These are phyloP conservation scores for Colaptes auratus DNA, from an alignment of 2,113 vertebrate genomes.

Conservation along the genomic window DNA sequence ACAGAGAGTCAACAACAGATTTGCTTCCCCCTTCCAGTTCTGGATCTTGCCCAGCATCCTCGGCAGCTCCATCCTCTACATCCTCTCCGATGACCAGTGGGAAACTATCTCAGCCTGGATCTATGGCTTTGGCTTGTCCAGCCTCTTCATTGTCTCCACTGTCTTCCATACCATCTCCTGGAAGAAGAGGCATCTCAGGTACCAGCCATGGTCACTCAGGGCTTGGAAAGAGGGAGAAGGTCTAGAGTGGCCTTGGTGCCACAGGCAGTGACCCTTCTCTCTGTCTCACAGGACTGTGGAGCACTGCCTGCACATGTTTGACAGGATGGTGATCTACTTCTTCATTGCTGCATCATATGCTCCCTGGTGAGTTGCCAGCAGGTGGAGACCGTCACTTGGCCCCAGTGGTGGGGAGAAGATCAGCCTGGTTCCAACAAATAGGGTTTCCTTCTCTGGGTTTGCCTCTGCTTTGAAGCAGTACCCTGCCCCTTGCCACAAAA, in stretches of 20 bases:
- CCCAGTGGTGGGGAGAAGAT: not conserved
- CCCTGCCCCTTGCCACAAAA: not conserved
- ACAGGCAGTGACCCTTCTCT: not conserved
- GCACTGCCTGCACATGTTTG: slow-evolving; percentile 92
- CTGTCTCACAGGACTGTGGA: slow-evolving; percentile 80
- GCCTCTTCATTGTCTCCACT: slow-evolving; percentile 95
- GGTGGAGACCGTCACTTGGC: not conserved
- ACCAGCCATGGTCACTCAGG: not conserved
- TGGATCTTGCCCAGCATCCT: slow-evolving; percentile 95
- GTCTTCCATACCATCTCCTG: slow-evolving; percentile 94
- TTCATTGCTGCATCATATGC: slow-evolving; percentile 92
- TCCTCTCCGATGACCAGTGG: slow-evolving; percentile 91
- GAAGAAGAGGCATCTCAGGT: slow-evolving; percentile 97
- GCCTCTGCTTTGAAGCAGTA: not conserved
- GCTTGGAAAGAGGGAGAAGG: rapidly evolving
- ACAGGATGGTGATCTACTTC: slow-evolving; percentile 95
- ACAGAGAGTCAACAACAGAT: not conserved
- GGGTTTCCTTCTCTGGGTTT: not conserved
- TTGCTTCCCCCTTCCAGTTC: slow-evolving; percentile 72
- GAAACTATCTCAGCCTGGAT: slow-evolving; percentile 93
- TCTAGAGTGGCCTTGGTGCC: rapidly evolving
- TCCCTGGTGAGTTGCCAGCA: slow-evolving; percentile 85
- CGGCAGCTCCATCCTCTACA: slow-evolving; percentile 88
- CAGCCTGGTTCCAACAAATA: not conserved
- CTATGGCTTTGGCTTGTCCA: slow-evolving; percentile 90